Conservation (phyloP, 2,113 vertebrate genomes). For the Trematocara variabile region DNA sequence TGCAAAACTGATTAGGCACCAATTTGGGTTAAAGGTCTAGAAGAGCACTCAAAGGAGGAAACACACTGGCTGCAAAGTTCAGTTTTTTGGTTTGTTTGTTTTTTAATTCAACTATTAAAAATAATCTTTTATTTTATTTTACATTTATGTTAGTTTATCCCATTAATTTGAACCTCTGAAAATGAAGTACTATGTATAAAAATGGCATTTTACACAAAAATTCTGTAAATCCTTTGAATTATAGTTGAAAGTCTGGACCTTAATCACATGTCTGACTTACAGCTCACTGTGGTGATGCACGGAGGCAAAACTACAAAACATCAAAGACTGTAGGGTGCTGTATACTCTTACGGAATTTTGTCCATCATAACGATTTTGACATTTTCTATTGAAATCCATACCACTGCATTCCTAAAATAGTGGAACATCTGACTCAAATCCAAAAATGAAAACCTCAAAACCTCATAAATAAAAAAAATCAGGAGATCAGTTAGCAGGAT, state of each 20-base stretch:
- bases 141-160: not conserved
- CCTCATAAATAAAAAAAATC: not conserved
- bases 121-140: not conserved
- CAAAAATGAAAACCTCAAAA: not conserved
- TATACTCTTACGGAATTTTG: not conserved
- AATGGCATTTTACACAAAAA: fast-evolving
- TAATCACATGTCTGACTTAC: not conserved
- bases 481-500: not conserved
- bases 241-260: not conserved
- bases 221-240: not conserved
- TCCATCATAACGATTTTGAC: not conserved
- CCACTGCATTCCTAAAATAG: not conserved
- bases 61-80: not conserved
- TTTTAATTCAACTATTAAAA: not conserved
- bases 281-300: not conserved
- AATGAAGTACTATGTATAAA: not conserved
- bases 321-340: not conserved
- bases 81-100: not conserved
- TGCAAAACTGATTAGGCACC: not conserved
- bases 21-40: not conserved
- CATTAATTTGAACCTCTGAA: not conserved
- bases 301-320: not conserved
- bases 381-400: not conserved
- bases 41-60: not conserved
- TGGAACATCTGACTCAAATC: not conserved